phyloP scores from a whole-genome alignment of 2,888 invertebrate species.

The Rhagium mordax region DNA sequence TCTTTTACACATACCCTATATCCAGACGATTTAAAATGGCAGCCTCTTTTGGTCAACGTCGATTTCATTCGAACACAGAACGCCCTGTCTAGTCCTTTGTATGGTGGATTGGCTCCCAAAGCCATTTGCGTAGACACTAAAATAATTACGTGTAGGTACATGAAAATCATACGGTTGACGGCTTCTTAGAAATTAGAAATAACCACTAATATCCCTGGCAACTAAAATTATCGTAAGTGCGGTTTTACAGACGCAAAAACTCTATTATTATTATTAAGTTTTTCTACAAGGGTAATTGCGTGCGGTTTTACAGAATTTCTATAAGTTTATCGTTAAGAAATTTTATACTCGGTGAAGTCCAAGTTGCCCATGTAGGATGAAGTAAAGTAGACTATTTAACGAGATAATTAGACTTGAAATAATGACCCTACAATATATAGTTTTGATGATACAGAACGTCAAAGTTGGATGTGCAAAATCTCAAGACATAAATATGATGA shows the following conservation, averaged over 20 bases:
- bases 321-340: background rate
- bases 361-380: no score
- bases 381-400: no score
- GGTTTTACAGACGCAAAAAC: slow-evolving; percentile 12
- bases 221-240: slow-evolving; percentile 12
- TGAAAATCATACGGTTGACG: slow-evolving; percentile 32
- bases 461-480: no score
- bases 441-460: no score
- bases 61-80: slow-evolving; percentile 99
- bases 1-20: slow-evolving; percentile 84
- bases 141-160: slow-evolving; percentile 49
- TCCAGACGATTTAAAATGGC: slow-evolving; percentile 96
- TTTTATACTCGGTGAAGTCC: no score
- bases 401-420: no score
- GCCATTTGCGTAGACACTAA: slow-evolving; percentile 90
- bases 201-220: slow-evolving; percentile 18
- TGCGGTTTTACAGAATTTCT: background rate
- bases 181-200: slow-evolving; percentile 18
- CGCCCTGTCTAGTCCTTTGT: slow-evolving; percentile 90
- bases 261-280: slow-evolving; percentile 12
- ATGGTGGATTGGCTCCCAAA: slow-evolving; percentile 76
- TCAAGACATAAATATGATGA: no score
- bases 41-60: slow-evolving; percentile 96
- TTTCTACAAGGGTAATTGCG: slow-evolving; percentile 10
- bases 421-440: no score